Base-by-base conservation (phyloP, 2,797 vertebrate genomes). In the Leptoclinus maculatus region DNA sequence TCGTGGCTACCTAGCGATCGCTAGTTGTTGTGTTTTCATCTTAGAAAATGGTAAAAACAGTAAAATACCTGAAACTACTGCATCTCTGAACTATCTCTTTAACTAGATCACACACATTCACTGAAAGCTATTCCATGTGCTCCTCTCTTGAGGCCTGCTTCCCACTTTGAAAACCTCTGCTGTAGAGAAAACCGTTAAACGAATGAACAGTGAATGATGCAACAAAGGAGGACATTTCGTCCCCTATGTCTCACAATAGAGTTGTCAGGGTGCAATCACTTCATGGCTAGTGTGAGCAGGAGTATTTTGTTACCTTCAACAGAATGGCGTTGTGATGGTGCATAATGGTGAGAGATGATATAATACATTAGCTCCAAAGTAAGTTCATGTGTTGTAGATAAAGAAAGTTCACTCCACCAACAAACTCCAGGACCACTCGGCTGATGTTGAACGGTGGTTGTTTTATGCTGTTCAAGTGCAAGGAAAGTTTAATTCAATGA, bases 381-480 rank as follows among this genome's bases (percentile, higher is more conserved):
- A 16, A 57, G 14, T 34, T 23, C 8, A 53, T 65, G 27, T 74
- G 36, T 41, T 51, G 11, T 45, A 34, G 12, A 70, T 47, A 5
- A 7, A 39, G 17, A 51, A 36, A 43, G 4, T 67, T 62, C 21
- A 51, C 12, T 34, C 41, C 49, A 64, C 49, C 63, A 67, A 49
- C 29, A 54, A 69, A 63, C 34, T 32, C 29, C 27, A 57, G 58
- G 29, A 41, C 12, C 36, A 49, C 23, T 36, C 27, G 5, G 72
- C 71, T 67, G 4, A 51, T 71, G 29, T n/a, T 77, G 16, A 54
- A 66, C 13, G 67, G 69, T 17, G 39, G 19, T 43, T 64, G 63
- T 43, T 67, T 72, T 7, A 19, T 17, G 19, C 64, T 64, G 29
- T 71, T 82, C 70, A 75, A 70, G 58, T 77, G 69, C 51, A 65